Percentiles rank a stretch among this genome's conserved stretches.
Conservation (phyloP, 2,113 vertebrate species). For the Pterophyllum scalare region DNA sequence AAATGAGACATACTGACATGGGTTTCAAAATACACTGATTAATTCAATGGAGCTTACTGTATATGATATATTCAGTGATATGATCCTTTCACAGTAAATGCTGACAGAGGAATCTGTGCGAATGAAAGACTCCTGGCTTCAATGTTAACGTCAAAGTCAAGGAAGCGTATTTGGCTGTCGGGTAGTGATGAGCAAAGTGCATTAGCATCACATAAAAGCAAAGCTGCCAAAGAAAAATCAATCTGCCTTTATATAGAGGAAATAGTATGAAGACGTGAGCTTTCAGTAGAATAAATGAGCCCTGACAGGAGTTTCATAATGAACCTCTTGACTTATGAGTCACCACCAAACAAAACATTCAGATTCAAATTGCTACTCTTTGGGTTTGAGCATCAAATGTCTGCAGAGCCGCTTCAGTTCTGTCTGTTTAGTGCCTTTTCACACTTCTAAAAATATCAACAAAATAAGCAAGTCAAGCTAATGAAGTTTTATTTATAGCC, state of each 20-base stretch:
- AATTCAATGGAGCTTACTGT: neutral
- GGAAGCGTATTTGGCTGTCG: constrained; percentile 14
- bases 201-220: constrained; percentile 38
- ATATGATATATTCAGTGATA: neutral
- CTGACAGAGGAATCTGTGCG: neutral
- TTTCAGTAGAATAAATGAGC: constrained; percentile 21
- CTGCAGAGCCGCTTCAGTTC: neutral
- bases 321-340: constrained; percentile 25
- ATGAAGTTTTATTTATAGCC: constrained; percentile 77
- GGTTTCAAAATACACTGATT: neutral
- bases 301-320: constrained; percentile 16
- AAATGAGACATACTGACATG: constrained; percentile 13
- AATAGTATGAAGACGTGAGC: constrained; percentile 10
- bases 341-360: constrained; percentile 8
- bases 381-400: constrained; percentile 14
- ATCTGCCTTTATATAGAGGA: constrained; percentile 1
- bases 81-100: neutral
- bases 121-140: neutral
- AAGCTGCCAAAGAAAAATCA: constrained; percentile 39
- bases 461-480: constrained; percentile 68
- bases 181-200: constrained; percentile 27
- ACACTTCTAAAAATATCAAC: constrained; percentile 68
- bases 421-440: constrained; percentile 38
- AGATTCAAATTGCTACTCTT: neutral
- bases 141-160: neutral